Conservation (phyloP, 2,888 invertebrate species). For the Synanthedon vespiformis region DNA sequence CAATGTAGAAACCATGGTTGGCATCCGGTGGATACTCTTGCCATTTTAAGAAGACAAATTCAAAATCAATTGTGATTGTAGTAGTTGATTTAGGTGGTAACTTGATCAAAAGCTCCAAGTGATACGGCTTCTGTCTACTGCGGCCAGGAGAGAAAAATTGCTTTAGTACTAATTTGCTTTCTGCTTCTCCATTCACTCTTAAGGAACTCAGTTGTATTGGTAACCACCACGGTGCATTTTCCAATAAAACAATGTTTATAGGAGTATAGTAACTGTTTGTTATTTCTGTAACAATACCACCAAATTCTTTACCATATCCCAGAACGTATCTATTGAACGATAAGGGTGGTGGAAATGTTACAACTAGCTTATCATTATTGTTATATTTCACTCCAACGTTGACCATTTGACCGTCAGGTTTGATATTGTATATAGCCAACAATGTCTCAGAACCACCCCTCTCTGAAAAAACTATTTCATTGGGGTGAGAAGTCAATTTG, state of each 20-base stretch:
- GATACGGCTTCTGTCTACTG: conserved; percentile 86
- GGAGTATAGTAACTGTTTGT: conserved; percentile 83
- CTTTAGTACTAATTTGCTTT: conserved; percentile 68
- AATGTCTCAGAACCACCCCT: conserved; percentile 77
- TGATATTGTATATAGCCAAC: conserved; percentile 80
- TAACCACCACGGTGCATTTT: conserved; percentile 92
- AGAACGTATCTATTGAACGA: conserved; percentile 85
- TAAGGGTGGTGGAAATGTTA: conserved; percentile 74
- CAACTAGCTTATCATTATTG: conserved; percentile 51
- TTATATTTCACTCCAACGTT: conserved; percentile 76
- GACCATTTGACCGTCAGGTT: conserved; percentile 68
- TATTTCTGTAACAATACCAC: conserved; percentile 88
- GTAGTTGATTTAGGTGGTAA: conserved; percentile 85
- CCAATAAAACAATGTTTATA: conserved; percentile 84
- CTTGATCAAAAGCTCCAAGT: conserved; percentile 85
- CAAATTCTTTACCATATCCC: conserved; percentile 92
- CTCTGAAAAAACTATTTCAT: conserved; percentile 66
- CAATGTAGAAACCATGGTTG: conserved; percentile 97
- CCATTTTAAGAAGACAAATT: conserved; percentile 97
- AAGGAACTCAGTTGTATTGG: conserved; percentile 92
- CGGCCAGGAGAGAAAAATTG: conserved; percentile 79
- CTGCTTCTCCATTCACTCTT: conserved; percentile 72
- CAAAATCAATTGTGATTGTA: conserved; percentile 88
- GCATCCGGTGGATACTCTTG: conserved; percentile 99
- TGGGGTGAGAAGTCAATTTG: conserved; percentile 74